These are phyloP conservation scores for Dendrolimus houi DNA, from an alignment of 2,888 invertebrate species.

Conservation along the genomic window DNA sequence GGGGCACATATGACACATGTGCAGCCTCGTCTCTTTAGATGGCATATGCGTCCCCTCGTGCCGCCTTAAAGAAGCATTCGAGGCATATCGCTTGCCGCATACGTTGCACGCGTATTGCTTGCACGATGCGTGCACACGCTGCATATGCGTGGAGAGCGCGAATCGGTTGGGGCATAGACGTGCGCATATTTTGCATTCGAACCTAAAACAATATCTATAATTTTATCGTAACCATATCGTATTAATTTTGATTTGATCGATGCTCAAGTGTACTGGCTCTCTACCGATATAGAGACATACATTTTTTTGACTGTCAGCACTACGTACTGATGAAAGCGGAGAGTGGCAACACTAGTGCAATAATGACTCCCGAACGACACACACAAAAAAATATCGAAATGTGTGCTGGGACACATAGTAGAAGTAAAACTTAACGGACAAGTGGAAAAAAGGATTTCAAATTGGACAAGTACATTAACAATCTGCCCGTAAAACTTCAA, in stretches of 20 bases:
- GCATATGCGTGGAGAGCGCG: conserved; percentile 31
- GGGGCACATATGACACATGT: conserved; percentile 52
- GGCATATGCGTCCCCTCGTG: conserved; percentile 26
- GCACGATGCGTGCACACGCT: conserved; percentile 24
- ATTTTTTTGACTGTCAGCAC: too few relatives aligned
- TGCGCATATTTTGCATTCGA: conserved; percentile 41
- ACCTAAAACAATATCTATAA: conserved; percentile 22
- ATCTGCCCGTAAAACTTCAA: too few relatives aligned
- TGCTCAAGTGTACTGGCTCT: too few relatives aligned
- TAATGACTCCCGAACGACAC: too few relatives aligned
- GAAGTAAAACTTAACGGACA: too few relatives aligned
- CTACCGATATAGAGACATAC: too few relatives aligned
- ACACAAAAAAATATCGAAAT: too few relatives aligned
- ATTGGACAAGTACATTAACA: too few relatives aligned
- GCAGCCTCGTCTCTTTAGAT: conserved; percentile 9
- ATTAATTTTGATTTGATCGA: not conserved
- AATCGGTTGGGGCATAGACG: conserved; percentile 30
- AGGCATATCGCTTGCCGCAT: conserved; percentile 31
- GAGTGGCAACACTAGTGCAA: too few relatives aligned
- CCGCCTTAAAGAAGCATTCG: conserved; percentile 26
- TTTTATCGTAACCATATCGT: not conserved
- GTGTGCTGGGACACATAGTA: too few relatives aligned
- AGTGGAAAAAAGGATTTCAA: too few relatives aligned
- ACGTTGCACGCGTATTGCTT: conserved; percentile 26
- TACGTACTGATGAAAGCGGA: too few relatives aligned